phyloP scores from a whole-genome alignment of 2,797 vertebrate genomes.

The Hydrophis major region DNA sequence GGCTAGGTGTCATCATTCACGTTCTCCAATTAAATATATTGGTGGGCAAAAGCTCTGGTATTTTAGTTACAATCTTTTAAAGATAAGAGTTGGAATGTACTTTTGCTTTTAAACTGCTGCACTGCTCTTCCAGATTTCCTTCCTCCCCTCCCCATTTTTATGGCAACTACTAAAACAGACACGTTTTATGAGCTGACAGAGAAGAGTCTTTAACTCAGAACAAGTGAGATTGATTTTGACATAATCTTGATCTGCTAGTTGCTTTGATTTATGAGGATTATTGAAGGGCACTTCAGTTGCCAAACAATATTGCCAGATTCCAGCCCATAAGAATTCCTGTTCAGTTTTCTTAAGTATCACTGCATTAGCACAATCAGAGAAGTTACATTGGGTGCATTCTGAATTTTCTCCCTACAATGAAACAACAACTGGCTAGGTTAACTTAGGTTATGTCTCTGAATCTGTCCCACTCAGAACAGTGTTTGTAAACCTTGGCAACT shows the following conservation, averaged over 20 bases:
- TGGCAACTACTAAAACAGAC: too few species aligned
- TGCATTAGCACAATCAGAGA: neutral
- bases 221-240: neutral
- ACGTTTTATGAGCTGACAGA: neutral
- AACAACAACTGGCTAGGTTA: neutral
- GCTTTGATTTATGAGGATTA: neutral
- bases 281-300: neutral
- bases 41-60: too few species aligned
- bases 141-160: too few species aligned
- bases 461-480: neutral
- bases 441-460: neutral
- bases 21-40: too few species aligned
- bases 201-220: neutral
- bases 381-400: neutral
- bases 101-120: too few species aligned
- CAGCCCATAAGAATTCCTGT: neutral
- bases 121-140: too few species aligned
- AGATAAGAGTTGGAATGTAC: too few species aligned
- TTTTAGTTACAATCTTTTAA: too few species aligned
- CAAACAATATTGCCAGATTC: neutral
- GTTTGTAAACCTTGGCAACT: too few species aligned
- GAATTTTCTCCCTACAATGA: neutral
- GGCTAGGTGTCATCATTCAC: too few species aligned
- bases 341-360: neutral
- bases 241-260: neutral